These are phyloP conservation scores for Gonioctena quinquepunctata DNA, from an alignment of 1,140 invertebrate genomes.

Conservation along the genomic window DNA sequence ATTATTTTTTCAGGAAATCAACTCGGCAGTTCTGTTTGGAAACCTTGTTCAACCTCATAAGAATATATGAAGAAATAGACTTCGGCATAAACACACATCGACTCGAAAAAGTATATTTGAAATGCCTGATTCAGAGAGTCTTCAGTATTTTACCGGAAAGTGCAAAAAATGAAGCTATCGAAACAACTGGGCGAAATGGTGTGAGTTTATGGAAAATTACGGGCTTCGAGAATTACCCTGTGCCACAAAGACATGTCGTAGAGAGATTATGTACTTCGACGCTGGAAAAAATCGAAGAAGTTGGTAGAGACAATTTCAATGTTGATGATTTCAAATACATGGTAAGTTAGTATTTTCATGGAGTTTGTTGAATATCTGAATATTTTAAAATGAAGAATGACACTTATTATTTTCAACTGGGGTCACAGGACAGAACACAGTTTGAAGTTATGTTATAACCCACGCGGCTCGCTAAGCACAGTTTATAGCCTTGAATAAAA, in stretches of 20 bases:
- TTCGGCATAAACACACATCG: constrained; percentile 11
- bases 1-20: constrained; percentile 25
- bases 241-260: constrained; percentile 4
- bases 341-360: constrained; percentile 14
- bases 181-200: neutral
- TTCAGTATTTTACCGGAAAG: constrained; percentile 16
- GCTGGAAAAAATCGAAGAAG: constrained; percentile 6
- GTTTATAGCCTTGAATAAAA: too few species aligned
- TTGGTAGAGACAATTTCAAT: constrained; percentile 9
- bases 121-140: constrained; percentile 20
- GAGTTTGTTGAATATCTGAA: too few species aligned
- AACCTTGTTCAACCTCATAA: constrained; percentile 6
- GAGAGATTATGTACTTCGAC: constrained; percentile 14
- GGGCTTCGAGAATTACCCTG: constrained; percentile 12
- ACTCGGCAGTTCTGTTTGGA: neutral
- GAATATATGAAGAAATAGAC: constrained; percentile 19
- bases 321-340: constrained; percentile 2
- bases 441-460: too few species aligned
- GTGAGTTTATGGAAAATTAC: constrained; percentile 21
- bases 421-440: too few species aligned
- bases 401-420: too few species aligned
- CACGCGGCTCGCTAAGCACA: too few species aligned
- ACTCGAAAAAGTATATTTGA: constrained; percentile 11
- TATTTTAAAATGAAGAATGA: too few species aligned
- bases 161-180: neutral